phyloP scores from a whole-genome alignment of 2,888 invertebrate genomes.

The Panorpa germanica region DNA sequence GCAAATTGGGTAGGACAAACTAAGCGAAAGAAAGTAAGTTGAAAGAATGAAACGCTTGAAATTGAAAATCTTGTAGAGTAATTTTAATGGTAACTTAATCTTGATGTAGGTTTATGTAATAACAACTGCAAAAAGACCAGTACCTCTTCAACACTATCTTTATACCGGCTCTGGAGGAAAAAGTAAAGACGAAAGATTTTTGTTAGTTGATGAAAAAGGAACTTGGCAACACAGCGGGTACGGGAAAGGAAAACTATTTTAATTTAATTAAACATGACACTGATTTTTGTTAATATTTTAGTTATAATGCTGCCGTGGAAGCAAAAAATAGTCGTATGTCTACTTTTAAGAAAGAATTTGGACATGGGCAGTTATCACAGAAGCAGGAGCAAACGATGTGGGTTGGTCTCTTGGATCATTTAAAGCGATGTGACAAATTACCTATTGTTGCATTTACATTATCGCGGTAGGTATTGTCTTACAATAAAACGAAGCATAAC shows the following conservation, averaged over 20 bases:
- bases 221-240: conserved; percentile 50
- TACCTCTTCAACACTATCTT: conserved; percentile 86
- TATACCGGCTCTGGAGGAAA: conserved; percentile 67
- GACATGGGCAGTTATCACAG: conserved; percentile 25
- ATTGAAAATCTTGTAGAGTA: too few species aligned
- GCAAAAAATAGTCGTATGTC: conserved; percentile 12
- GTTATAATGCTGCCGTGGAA: conserved; percentile 7
- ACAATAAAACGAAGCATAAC: conserved; percentile 32
- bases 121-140: conserved; percentile 80
- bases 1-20: conserved; percentile 86
- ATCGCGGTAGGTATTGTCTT: conserved; percentile 59
- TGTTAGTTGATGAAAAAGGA: conserved; percentile 61
- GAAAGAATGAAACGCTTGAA: too few species aligned
- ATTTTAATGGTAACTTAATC: too few species aligned
- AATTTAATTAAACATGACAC: too few species aligned
- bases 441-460: conserved; percentile 91
- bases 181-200: conserved; percentile 52
- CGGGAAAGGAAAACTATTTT: conserved; percentile 32
- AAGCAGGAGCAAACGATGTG: conserved; percentile 70
- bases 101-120: conserved; percentile 89
- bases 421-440: conserved; percentile 62
- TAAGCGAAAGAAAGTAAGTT: conserved; percentile 71
- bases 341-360: conserved; percentile 26
- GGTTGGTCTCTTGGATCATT: conserved; percentile 64
- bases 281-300: too few species aligned